A percentile compares a stretch with the other conserved stretches of the same genome.
phyloP scores from a whole-genome alignment of 2,113 vertebrate genomes.

The Excalfactoria chinensis region DNA sequence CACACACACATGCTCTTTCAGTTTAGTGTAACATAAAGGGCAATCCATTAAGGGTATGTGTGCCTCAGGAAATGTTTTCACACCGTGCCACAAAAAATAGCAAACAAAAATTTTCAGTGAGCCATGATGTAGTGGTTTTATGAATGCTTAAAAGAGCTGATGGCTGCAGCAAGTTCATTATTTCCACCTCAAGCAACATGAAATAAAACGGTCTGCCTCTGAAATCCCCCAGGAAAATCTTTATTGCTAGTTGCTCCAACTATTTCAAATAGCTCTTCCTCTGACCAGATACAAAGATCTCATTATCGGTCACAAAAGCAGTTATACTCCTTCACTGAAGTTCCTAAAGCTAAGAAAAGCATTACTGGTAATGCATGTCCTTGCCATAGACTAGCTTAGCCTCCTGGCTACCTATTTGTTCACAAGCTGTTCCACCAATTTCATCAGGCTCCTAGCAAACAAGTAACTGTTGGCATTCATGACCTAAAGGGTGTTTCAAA shows the following conservation, averaged over 20 bases:
- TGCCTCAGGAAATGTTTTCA: conserved; percentile 46
- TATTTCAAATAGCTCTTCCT: not conserved
- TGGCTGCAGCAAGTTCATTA: conserved; percentile 27
- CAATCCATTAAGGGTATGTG: not conserved
- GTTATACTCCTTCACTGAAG: not conserved
- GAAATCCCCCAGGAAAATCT: not conserved
- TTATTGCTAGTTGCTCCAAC: not conserved
- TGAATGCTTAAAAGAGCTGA: not conserved
- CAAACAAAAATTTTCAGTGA: not conserved
- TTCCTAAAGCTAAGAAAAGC: not conserved
- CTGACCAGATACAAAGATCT: not conserved
- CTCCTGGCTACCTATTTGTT: not conserved
- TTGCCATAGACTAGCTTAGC: not conserved
- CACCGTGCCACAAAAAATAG: conserved; percentile 12
- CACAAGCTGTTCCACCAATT: not conserved
- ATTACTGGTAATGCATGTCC: not conserved
- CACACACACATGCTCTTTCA: not conserved
- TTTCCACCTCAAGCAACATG: conserved; percentile 1
- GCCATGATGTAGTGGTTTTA: not conserved
- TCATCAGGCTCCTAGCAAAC: not conserved
- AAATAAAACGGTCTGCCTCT: not conserved
- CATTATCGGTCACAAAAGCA: not conserved
- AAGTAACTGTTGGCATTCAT: not conserved
- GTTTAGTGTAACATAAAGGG: conserved; percentile 5
- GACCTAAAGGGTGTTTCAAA: not conserved